Evolutionary conservation across 2,797 vertebrate genomes (phyloP), one percentile per base, ranked within the genome.

Genomic region (Melanotaenia boesemani): DNA sequence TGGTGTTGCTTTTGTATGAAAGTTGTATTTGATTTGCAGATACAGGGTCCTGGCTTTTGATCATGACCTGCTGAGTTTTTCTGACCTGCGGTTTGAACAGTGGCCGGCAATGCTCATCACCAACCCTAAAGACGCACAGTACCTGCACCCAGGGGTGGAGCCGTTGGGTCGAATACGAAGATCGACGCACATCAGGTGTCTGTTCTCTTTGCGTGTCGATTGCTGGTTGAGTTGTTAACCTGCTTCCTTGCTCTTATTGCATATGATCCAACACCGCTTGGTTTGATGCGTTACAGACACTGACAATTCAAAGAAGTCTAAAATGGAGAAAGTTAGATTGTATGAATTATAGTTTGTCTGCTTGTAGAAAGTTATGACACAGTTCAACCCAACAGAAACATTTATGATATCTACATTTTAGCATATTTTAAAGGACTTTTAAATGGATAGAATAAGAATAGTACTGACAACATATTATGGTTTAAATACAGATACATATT

Each of bases 161-260:
- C 97, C 98, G 1, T 74, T 98, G 70, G 93, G 90, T 24, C 96
- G 92, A 50, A 96, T 99, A 63, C 91, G 86, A 72, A 81, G 91
- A 79, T 99, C 98, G 10, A 98, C 97, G 36, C 97, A 99, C 82
- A 96, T 99, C 93, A 97, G 98, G 98, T 99, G 92, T 48, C n/a
- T 71, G 69, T 62, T 86, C 79, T 76, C 56, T 85, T 72, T 82
- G 67, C 83, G 79, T 67, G 6, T 46, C 48, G 26, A 41, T 6
- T 22, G 48, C 48, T 50, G 46, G 46, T n/a, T 50, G 6, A 50
- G n/a, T n/a, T n/a, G n/a, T 9, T 7, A 50, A 16, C 46, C 46
- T 24, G 48, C 48, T 52, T n/a, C 7, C 48, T 52, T 10, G 20
- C 15, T 6, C 12, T 18, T 20, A n/a, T 46, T n/a, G 46, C 15